phyloP scores from a whole-genome alignment of 2,888 invertebrate species.

The Stegophylla sp. region DNA sequence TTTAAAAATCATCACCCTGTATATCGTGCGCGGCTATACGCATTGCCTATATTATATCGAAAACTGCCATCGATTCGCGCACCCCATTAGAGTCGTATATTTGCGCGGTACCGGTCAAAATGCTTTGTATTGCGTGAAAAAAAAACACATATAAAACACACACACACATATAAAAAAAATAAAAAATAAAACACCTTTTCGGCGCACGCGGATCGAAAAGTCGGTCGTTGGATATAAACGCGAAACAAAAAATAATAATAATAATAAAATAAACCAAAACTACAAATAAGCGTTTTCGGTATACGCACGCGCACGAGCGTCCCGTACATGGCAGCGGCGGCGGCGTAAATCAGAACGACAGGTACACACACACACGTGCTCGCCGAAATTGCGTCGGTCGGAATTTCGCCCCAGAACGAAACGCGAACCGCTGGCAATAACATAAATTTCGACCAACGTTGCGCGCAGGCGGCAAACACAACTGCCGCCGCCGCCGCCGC shows the following conservation, averaged over 20 bases:
- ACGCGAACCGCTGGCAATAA: slow-evolving; percentile 35
- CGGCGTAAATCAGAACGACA: slow-evolving; percentile 42
- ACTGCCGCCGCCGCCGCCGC: not conserved
- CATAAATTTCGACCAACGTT: slow-evolving; percentile 43
- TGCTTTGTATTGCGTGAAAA: not conserved
- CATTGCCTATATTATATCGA: too few species aligned
- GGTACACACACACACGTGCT: slow-evolving; percentile 1
- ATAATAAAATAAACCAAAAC: not conserved
- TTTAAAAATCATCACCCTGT: too few species aligned
- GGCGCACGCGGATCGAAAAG: not conserved
- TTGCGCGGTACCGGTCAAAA: not conserved
- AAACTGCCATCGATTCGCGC: not conserved
- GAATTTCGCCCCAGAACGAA: slow-evolving; percentile 43
- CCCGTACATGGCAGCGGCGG: not conserved
- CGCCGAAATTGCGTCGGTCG: slow-evolving; percentile 37
- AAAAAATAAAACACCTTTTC: not conserved
- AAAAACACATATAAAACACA: too few species aligned
- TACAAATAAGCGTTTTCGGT: slow-evolving; percentile 43
- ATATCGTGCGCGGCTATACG: too few species aligned
- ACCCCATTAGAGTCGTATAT: not conserved
- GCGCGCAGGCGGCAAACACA: slow-evolving; percentile 1
- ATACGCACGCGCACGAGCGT: not conserved
- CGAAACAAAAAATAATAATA: slow-evolving; percentile 25
- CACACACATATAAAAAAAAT: too few species aligned
- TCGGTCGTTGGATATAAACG: not conserved